Evolutionary conservation across 1,140 invertebrate genomes (phyloP).

Genomic region (Aphis gossypii): DNA sequence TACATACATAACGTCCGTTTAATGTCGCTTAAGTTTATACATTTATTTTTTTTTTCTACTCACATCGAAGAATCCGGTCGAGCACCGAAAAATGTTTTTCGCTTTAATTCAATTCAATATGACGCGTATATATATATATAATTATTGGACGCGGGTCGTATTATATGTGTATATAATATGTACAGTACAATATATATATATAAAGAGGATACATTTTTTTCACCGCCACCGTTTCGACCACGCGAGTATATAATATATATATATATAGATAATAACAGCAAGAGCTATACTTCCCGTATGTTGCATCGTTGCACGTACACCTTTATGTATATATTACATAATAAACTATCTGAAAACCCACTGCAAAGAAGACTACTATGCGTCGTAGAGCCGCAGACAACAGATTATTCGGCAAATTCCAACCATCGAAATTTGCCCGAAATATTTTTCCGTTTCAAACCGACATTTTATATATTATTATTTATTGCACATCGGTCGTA

Average conservation of each 20-base stretch:
- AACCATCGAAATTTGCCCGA: neutral
- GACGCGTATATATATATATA: neutral
- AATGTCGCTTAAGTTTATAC: slow-evolving; percentile 37
- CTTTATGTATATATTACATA: neutral
- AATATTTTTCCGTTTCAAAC: neutral
- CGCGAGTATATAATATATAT: neutral
- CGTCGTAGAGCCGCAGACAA: neutral
- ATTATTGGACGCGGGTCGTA: neutral
- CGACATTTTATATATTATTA: neutral
- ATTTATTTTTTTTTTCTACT: neutral
- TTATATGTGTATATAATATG: neutral
- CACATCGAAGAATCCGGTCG: slow-evolving; percentile 31
- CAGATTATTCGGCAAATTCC: slow-evolving; percentile 25
- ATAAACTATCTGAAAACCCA: neutral
- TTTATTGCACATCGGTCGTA: neutral
- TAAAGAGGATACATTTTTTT: slow-evolving; percentile 3
- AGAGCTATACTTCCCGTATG: neutral
- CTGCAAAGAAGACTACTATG: neutral
- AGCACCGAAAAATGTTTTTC: slow-evolving; percentile 28
- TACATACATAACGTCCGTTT: neutral
- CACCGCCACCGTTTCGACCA: neutral
- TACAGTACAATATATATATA: neutral
- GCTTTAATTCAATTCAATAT: slow-evolving; percentile 22
- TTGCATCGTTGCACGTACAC: neutral
- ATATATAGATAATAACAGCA: neutral